phyloP scores from a whole-genome alignment of 1,140 invertebrate species.

The Olivierus martensii region DNA sequence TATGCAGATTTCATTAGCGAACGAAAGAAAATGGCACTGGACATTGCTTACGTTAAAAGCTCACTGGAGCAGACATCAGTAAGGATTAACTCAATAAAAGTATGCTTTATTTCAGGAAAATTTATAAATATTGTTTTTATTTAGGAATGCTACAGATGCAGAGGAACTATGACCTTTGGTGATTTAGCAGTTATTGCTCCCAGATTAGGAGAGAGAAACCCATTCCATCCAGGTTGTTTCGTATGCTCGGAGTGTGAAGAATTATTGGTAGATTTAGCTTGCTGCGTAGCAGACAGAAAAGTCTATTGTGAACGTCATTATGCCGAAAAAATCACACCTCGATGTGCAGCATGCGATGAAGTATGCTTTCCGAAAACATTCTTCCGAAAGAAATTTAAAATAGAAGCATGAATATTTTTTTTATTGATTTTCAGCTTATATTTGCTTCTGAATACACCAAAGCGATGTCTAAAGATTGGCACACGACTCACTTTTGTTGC shows the following conservation, averaged over 20 bases:
- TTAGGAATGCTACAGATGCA: slow-evolving; percentile 49
- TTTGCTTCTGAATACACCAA: slow-evolving; percentile 99
- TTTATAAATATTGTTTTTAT: slow-evolving; percentile 4
- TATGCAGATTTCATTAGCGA: slow-evolving; percentile 81
- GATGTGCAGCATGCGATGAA: slow-evolving; percentile 89
- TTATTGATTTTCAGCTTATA: slow-evolving; percentile 70
- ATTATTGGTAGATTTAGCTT: slow-evolving; percentile 79
- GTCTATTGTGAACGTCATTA: slow-evolving; percentile 88
- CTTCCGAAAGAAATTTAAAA: no score
- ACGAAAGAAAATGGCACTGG: slow-evolving; percentile 83
- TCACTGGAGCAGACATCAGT: slow-evolving; percentile 33
- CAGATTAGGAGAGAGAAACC: slow-evolving; percentile 45
- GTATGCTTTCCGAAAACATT: slow-evolving; percentile 38
- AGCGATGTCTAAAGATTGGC: slow-evolving; percentile 99
- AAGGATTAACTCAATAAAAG: slow-evolving; percentile 8
- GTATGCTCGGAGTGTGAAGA: slow-evolving; percentile 68
- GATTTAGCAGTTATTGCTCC: slow-evolving; percentile 54
- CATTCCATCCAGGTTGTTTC: slow-evolving; percentile 82
- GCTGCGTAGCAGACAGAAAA: slow-evolving; percentile 71
- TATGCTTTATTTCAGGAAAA: neutral
- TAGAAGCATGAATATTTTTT: neutral
- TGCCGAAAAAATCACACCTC: slow-evolving; percentile 80
- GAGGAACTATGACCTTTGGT: slow-evolving; percentile 42
- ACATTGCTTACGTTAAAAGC: slow-evolving; percentile 65
- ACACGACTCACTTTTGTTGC: slow-evolving; percentile 94